phyloP scores from a whole-genome alignment of 2,888 invertebrate species.

The Priocnemis perturbator region DNA sequence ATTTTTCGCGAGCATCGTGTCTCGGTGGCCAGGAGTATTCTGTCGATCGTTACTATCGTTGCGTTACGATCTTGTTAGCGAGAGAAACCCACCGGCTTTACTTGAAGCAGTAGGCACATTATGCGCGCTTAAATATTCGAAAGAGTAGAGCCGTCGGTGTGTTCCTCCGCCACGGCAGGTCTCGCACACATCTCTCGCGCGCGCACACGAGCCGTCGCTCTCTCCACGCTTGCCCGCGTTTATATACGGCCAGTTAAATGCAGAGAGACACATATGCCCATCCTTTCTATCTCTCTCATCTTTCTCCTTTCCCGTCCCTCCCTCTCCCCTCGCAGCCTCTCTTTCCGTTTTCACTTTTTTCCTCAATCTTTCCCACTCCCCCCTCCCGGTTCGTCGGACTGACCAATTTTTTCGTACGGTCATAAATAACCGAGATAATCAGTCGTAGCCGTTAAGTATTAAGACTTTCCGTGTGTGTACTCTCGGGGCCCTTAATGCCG shows the following conservation, averaged over 20 bases:
- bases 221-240: background rate
- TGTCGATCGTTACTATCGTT: slow-evolving; percentile 39
- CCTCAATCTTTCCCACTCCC: background rate
- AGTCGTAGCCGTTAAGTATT: slow-evolving; percentile 6
- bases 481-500: slow-evolving; percentile 22
- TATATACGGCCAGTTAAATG: background rate
- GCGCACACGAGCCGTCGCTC: background rate
- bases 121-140: slow-evolving; percentile 9
- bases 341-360: background rate
- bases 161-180: background rate
- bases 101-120: slow-evolving; percentile 3
- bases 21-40: slow-evolving; percentile 12
- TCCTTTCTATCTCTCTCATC: slow-evolving; percentile 4
- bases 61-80: slow-evolving; percentile 40
- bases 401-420: background rate
- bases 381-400: background rate
- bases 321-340: slow-evolving; percentile 7
- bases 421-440: slow-evolving; percentile 7
- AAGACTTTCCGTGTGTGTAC: slow-evolving; percentile 10
- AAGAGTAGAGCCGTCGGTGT: background rate
- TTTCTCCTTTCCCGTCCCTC: background rate
- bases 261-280: background rate
- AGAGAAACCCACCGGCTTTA: slow-evolving; percentile 8
- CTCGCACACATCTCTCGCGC: background rate
- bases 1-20: no score